Evolutionary conservation across 1,140 invertebrate genomes (phyloP).

Genomic region (Musca domestica): DNA sequence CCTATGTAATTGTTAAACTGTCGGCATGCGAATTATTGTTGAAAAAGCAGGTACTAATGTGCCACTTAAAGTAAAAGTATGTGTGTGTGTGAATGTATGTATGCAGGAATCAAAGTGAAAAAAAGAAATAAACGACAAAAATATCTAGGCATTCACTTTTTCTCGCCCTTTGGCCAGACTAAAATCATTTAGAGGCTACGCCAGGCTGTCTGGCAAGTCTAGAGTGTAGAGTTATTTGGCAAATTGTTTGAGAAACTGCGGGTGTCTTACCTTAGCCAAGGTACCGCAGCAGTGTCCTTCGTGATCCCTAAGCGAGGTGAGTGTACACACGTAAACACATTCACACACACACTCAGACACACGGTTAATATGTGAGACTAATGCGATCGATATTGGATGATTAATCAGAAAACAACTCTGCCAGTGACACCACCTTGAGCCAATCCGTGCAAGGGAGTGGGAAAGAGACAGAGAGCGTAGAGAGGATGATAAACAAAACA

Average conservation of each 20-base stretch:
- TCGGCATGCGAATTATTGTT: too few species aligned
- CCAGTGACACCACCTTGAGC: conserved; percentile 8
- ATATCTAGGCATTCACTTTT: too few species aligned
- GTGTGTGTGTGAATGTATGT: too few species aligned
- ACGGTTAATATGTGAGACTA: neutral
- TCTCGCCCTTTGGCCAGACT: too few species aligned
- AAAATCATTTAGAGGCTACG: neutral
- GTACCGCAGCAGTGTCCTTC: neutral
- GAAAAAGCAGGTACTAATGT: too few species aligned
- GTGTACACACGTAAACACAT: too few species aligned
- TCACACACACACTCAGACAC: neutral
- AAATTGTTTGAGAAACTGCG: neutral
- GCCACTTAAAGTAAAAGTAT: too few species aligned
- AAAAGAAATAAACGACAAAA: too few species aligned
- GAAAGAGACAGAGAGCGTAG: neutral
- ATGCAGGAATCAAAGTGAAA: too few species aligned
- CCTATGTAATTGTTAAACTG: too few species aligned
- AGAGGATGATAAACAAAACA: neutral
- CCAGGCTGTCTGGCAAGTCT: conserved; percentile 10
- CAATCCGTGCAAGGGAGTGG: neutral
- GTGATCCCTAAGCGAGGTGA: neutral
- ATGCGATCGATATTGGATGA: conserved; percentile 9
- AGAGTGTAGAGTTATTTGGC: neutral
- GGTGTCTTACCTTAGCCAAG: neutral
- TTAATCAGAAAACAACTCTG: conserved; percentile 14